Base-by-base conservation (phyloP, 37 sponge, comb jelly and placozoan species). In the Hormiphora californensis region DNA sequence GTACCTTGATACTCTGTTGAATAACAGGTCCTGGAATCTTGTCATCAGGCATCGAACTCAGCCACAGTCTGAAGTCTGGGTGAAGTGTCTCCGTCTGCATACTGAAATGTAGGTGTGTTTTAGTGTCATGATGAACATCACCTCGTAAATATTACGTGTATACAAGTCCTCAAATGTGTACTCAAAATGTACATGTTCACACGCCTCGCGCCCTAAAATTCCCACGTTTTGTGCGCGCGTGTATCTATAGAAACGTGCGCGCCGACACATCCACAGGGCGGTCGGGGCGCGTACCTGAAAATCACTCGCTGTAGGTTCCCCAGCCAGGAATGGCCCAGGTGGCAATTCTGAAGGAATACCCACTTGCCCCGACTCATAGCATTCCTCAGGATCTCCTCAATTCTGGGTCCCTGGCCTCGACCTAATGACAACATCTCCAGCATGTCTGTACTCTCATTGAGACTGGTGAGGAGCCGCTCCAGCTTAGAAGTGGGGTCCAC, bases 331-430 rank as follows among this genome's bases (percentile, higher is more conserved):
- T 61, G 39, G 31, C 88, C 90, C 27, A 89, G 81, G 32, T 91
- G 90, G 55, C 92, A 91, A 54, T 91, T 91, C 40, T 91, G 90
- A 9, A 91, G 68, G 85, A 91, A 89, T 7, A 88, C 88, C 92
- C 92, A 91, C 27, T 67, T 65, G 32, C 90, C 92, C 36, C 63
- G 85, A 22, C 86, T 34, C 63, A 63, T 65, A 25, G 90, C 88
- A 0, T 39, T 35, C 17, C 55, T 34, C 35, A 89, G 51, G 7
- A 69, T 59, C 51, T 88, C 69, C 44, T 49, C 59, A 4, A 88
- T 90, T 63, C 40, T 39, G 3, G 86, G 86, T 78, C 73, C 90
- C 51, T 91, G 92, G 3, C 92, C 90, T 28, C 89, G 90, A 17
- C 92, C 92, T n/a, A 91, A 62, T 12, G 90, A 91, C 28, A 89